Conservation (phyloP, 2,113 vertebrate species). For the Myotis yumanensis region DNA sequence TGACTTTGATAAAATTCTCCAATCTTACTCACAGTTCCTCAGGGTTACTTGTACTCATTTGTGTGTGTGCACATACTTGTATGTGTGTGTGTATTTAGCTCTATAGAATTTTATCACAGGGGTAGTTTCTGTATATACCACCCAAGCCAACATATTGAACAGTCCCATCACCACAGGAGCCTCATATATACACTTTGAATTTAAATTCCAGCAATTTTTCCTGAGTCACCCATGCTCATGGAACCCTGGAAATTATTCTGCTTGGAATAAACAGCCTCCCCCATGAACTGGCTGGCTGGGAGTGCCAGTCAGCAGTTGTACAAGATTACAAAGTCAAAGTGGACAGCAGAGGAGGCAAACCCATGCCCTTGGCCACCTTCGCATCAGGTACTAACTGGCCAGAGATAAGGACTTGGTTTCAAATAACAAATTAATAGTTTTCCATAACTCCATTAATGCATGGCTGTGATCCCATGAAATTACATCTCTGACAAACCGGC, state of each 20-base stretch:
- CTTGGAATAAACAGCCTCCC: neutral
- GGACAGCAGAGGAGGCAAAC: neutral
- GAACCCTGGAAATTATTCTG: neutral
- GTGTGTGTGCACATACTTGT: neutral
- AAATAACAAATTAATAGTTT: constrained; percentile 78
- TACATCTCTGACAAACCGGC: constrained; percentile 77
- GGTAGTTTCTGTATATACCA: neutral
- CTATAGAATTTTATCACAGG: neutral
- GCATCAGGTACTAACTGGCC: constrained; percentile 53
- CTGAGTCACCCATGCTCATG: neutral
- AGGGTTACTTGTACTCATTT: neutral
- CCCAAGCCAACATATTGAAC: neutral
- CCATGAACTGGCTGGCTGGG: neutral
- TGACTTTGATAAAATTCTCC: neutral
- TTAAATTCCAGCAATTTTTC: constrained; percentile 7
- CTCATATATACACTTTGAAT: neutral
- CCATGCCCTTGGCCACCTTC: constrained; percentile 37
- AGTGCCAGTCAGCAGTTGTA: constrained; percentile 19
- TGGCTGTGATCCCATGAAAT: constrained; percentile 78
- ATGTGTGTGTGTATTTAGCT: neutral
- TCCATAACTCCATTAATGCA: constrained; percentile 76
- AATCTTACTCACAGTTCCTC: neutral
- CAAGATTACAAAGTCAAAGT: constrained; percentile 47
- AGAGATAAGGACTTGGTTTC: constrained; percentile 73
- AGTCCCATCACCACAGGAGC: neutral